Evolutionary conservation across 37 sponge, comb jelly and placozoan genomes (phyloP).

Genomic region (Halichondria panicea): DNA sequence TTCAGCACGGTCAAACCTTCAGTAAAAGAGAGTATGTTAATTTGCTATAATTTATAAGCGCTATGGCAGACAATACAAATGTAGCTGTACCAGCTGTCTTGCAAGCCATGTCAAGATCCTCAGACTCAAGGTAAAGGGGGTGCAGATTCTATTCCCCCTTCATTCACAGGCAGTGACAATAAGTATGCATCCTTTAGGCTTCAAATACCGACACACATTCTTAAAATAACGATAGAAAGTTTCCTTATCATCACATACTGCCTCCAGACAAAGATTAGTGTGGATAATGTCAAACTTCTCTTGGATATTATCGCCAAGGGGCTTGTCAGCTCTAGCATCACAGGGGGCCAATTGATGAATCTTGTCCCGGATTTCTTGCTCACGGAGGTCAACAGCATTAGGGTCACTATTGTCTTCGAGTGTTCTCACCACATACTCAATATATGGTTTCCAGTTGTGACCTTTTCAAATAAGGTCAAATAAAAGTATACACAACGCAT

Average conservation of each 20-base stretch:
- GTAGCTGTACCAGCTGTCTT: conserved; percentile 14
- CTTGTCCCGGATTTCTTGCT: conserved; percentile 7
- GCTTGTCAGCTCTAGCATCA: background rate
- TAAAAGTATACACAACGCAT: no score
- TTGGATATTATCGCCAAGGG: background rate
- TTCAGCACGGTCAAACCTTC: no score
- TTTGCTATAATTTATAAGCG: no score
- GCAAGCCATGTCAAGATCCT: conserved; percentile 4
- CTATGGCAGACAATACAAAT: no score
- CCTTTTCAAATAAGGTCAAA: no score
- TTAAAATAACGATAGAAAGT: background rate
- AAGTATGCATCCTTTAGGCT: conserved; percentile 11
- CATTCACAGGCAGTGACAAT: conserved; percentile 11
- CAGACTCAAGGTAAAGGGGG: conserved; percentile 2
- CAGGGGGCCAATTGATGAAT: conserved; percentile 7
- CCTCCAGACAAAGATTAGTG: conserved; percentile 19
- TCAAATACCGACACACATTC: conserved; percentile 3
- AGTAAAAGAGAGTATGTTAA: no score
- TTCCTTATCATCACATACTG: conserved; percentile 4
- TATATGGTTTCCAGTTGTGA: conserved; percentile 24
- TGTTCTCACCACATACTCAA: conserved; percentile 4
- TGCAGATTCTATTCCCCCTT: background rate
- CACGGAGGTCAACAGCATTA: background rate
- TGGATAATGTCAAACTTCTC: conserved; percentile 10
- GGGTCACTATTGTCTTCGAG: background rate